Evolutionary conservation across 2,888 invertebrate species (phyloP), one percentile per base, ranked within the genome.

Genomic region (Acrobasis suavella): DNA sequence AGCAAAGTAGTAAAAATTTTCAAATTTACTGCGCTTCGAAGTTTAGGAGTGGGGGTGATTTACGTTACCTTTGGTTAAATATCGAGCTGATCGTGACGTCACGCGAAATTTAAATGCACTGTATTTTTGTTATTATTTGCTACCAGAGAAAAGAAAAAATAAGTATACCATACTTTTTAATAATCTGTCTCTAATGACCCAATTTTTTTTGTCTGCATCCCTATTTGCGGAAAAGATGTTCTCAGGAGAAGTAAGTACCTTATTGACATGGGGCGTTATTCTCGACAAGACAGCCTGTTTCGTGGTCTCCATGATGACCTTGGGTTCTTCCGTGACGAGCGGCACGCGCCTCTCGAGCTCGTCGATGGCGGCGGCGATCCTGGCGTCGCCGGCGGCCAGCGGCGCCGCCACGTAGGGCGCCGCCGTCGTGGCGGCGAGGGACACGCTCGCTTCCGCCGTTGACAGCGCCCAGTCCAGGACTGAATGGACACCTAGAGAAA

Each of bases 381-480:
- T 94, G 62, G 95, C 94, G 82, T 96, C 96, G 9, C 96, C 95
- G 63, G 73, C 93, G 70, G 83, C 87, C 0, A 91, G 73, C 0
- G 89, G 91, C 0, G 82, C 77, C 0, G 89, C 85, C 14, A 95
- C 95, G 69, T 94, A 94, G 0, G 95, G 95, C 1, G 91, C 93
- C 0, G 95, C 95, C 2, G 95, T 94, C 37, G 90, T 91, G 0
- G 96, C 93, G 0, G 95, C 95, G 69, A 94, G 92, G 37, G 94
- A 90, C 38, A 95, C 91, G 1, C 95, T 93, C 1, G 94, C 94
- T 75, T 95, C 95, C 0, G 95, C 94, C 1, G 95, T 94, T 17
- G 93, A 94, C 5, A 95, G 84, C 0, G 95, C 95, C 95, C 95
- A 95, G 82, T 94, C 94, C 17, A 95, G 89, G 60, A 95, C 89